Conservation (phyloP, 2,797 vertebrate genomes). For the Novumbra hubbsi region DNA sequence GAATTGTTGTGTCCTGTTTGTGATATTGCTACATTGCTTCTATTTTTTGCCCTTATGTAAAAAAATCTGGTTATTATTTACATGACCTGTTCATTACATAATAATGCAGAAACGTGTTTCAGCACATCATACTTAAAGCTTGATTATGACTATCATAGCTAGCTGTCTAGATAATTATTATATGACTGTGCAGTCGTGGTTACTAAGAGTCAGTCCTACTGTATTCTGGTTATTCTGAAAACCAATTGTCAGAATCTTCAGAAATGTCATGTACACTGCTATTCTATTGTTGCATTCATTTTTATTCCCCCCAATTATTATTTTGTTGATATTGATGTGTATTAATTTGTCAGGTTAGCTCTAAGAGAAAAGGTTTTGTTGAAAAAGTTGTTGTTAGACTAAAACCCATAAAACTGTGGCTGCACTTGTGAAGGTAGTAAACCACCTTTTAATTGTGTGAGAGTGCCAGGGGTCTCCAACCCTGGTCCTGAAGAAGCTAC, state of each 20-base stretch:
- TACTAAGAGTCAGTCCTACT: background rate
- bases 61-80: background rate
- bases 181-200: background rate
- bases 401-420: no score
- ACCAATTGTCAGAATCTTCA: conserved; percentile 35
- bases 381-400: no score
- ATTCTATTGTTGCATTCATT: no score
- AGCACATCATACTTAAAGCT: background rate
- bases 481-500: no score
- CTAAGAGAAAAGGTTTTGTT: no score
- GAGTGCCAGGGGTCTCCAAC: no score
- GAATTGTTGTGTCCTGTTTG: conserved; percentile 30
- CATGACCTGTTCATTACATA: background rate
- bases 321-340: no score
- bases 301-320: no score
- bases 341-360: no score
- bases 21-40: conserved; percentile 8
- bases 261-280: background rate
- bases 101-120: background rate
- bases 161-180: background rate
- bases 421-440: no score
- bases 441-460: no score
- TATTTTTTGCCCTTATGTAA: background rate
- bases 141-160: background rate
- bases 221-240: conserved; percentile 2